Evolutionary conservation across 2,113 vertebrate species (phyloP).

Genomic region (Astatoreochromis straeleni): DNA sequence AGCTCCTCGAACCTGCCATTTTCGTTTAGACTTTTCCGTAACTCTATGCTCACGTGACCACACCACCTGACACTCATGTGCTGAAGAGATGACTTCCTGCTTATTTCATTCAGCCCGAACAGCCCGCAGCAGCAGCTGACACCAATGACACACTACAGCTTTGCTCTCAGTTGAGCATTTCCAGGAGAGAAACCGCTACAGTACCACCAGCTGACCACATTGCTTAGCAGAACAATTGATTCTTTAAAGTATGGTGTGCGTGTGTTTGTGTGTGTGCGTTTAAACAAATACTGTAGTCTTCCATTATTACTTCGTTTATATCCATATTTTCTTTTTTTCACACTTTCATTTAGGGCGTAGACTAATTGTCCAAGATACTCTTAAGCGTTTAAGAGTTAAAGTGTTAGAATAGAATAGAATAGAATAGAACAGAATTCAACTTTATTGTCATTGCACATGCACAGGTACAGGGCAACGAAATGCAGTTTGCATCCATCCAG

Average conservation of each 20-base stretch:
- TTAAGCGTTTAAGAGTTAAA: neutral
- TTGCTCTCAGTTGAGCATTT: neutral
- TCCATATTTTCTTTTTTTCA: neutral
- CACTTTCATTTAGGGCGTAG: neutral
- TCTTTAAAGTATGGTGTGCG: neutral
- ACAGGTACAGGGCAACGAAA: no score
- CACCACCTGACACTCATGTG: slow-evolving; percentile 66
- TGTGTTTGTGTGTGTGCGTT: neutral
- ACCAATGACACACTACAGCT: neutral
- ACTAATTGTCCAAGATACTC: neutral
- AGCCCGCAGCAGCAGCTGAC: neutral
- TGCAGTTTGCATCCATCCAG: no score
- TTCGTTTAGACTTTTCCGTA: slow-evolving; percentile 18
- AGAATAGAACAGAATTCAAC: no score
- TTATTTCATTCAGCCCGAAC: neutral
- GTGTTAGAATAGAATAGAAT: no score
- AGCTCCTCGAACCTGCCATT: slow-evolving; percentile 39
- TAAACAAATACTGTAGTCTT: neutral
- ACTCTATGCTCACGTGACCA: slow-evolving; percentile 52
- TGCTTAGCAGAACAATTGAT: neutral
- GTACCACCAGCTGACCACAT: neutral
- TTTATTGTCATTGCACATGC: no score
- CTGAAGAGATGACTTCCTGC: slow-evolving; percentile 9
- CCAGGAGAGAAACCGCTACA: neutral
- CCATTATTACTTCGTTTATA: neutral